These are phyloP conservation scores for Philopotamus ludificatus DNA, from an alignment of 1,140 invertebrate genomes.

Conservation along the genomic window DNA sequence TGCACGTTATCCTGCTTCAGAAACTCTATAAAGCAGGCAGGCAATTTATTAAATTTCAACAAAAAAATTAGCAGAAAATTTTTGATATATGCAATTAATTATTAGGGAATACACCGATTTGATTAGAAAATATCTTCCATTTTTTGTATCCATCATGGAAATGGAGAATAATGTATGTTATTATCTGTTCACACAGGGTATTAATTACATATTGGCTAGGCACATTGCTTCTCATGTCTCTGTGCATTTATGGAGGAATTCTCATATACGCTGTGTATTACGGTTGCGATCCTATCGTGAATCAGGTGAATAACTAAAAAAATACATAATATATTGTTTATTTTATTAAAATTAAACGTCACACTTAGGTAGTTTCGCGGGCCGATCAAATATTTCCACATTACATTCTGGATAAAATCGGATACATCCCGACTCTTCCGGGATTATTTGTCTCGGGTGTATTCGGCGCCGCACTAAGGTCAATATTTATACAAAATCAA, in stretches of 20 bases:
- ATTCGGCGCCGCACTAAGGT: slow-evolving; percentile 66
- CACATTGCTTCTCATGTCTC: neutral
- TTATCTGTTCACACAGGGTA: neutral
- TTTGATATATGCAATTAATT: no score
- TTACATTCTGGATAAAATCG: slow-evolving; percentile 59
- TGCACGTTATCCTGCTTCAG: no score
- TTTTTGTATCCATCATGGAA: no score
- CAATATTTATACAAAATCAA: neutral
- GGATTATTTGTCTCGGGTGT: slow-evolving; percentile 66
- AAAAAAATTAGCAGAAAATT: no score
- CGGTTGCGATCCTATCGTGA: slow-evolving; percentile 69
- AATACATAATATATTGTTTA: neutral
- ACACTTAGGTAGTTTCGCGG: slow-evolving; percentile 31
- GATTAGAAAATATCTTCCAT: no score
- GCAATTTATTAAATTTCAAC: no score
- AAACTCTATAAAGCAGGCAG: no score
- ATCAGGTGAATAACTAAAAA: slow-evolving; percentile 50
- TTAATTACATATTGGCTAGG: neutral
- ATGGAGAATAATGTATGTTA: no score
- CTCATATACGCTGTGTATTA: slow-evolving; percentile 72
- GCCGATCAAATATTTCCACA: slow-evolving; percentile 54
- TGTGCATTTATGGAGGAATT: slow-evolving; percentile 63
- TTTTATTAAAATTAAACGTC: neutral
- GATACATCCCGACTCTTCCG: slow-evolving; percentile 56
- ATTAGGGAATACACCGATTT: no score